A percentile compares a stretch with the other conserved stretches of the same genome.
Evolutionary conservation across 2,113 vertebrate genomes (phyloP).

Genomic region (Zosterops borbonicus): DNA sequence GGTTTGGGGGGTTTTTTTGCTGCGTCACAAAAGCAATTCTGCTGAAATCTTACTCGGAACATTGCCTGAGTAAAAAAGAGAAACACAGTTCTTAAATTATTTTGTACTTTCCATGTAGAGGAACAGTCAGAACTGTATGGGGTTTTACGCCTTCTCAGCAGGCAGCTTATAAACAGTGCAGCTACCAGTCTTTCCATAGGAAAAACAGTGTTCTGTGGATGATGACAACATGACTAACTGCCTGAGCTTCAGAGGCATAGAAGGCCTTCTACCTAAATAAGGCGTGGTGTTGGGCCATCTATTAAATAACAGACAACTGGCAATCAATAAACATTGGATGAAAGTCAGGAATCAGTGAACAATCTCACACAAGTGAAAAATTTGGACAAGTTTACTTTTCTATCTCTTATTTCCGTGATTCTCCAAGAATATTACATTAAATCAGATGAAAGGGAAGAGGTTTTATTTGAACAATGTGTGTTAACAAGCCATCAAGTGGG

Average conservation of each 20-base stretch:
- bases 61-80: slow-evolving; percentile 67
- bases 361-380: background rate
- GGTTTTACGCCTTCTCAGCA: slow-evolving; percentile 62
- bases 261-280: background rate
- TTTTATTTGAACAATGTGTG: background rate
- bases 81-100: slow-evolving; percentile 68
- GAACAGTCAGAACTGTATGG: slow-evolving; percentile 69
- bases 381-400: background rate
- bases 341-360: background rate
- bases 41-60: slow-evolving; percentile 64
- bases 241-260: background rate
- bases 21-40: slow-evolving; percentile 57
- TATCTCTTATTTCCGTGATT: background rate
- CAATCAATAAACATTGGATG: background rate
- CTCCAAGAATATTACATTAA: background rate
- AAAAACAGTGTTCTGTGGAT: slow-evolving; percentile 53
- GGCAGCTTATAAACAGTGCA: slow-evolving; percentile 49
- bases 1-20: background rate
- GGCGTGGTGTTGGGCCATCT: background rate
- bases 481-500: background rate
- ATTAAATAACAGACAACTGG: background rate
- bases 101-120: slow-evolving; percentile 69
- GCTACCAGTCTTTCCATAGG: slow-evolving; percentile 58
- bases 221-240: background rate
- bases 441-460: background rate